phyloP scores from a whole-genome alignment of 2,113 vertebrate species.

The Hymenochirus boettgeri region DNA sequence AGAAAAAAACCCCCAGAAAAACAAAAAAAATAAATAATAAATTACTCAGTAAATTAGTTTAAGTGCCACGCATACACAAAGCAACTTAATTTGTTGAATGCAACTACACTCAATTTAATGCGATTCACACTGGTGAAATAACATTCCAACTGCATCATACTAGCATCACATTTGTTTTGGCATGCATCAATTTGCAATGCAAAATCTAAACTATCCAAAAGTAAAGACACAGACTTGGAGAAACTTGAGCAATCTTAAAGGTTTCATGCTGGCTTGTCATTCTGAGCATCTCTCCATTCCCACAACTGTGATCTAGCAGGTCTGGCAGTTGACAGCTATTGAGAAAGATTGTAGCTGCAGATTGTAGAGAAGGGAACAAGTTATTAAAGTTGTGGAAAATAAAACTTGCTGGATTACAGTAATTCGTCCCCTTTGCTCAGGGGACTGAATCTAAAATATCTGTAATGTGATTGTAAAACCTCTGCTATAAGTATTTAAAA shows the following conservation, averaged over 20 bases:
- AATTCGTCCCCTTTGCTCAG: not conserved
- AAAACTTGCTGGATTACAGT: not conserved
- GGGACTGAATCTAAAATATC: no score
- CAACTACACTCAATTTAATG: no score
- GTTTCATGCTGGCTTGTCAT: not conserved
- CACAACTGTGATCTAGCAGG: slow-evolving; percentile 2
- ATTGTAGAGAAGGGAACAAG: not conserved
- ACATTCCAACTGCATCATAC: no score
- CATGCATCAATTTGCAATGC: not conserved
- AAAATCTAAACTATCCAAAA: not conserved
- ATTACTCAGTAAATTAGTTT: no score
- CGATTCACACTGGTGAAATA: no score
- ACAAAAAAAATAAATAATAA: no score
- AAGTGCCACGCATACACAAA: no score
- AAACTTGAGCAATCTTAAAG: not conserved
- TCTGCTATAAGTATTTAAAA: no score
- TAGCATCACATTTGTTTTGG: not conserved
- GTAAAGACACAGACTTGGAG: not conserved
- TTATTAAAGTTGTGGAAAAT: slow-evolving; percentile 1
- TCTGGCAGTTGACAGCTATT: slow-evolving; percentile 4
- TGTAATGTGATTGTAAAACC: no score
- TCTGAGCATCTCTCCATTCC: not conserved
- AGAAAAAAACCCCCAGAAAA: no score
- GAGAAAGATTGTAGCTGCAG: not conserved
- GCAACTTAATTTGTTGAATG: no score